These are phyloP conservation scores for Echeneis naucrates DNA, from an alignment of 2,797 vertebrate genomes.

Conservation along the genomic window DNA sequence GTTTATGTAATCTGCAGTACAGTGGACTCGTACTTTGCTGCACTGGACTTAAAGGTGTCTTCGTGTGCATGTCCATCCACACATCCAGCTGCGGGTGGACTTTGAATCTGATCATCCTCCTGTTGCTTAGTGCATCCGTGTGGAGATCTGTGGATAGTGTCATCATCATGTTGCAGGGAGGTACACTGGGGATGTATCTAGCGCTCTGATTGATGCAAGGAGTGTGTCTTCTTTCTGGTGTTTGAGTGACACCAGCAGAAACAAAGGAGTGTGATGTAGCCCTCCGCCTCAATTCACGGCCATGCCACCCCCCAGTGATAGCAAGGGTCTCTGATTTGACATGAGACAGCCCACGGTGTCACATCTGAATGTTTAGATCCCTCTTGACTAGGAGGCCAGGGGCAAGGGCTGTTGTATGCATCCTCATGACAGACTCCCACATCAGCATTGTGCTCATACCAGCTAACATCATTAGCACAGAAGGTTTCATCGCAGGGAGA, in stretches of 20 bases:
- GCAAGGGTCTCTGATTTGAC: slow-evolving; percentile 81
- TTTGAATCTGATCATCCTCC: slow-evolving; percentile 15
- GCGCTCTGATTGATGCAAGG: slow-evolving; percentile 79
- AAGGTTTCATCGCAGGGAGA: slow-evolving; percentile 80
- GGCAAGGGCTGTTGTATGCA: slow-evolving; percentile 81
- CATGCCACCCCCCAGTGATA: slow-evolving; percentile 73
- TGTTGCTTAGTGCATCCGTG: slow-evolving; percentile 36
- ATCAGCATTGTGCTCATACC: slow-evolving; percentile 83
- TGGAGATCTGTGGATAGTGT: slow-evolving; percentile 50
- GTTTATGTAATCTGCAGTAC: slow-evolving; percentile 57
- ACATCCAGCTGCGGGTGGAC: not conserved
- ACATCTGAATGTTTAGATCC: slow-evolving; percentile 83
- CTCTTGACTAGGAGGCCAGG: slow-evolving; percentile 85
- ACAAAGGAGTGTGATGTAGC: slow-evolving; percentile 78
- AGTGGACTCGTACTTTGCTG: slow-evolving; percentile 56
- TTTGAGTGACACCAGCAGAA: slow-evolving; percentile 80
- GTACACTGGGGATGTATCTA: slow-evolving; percentile 65
- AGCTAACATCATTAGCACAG: slow-evolving; percentile 84
- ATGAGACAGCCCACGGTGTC: slow-evolving; percentile 85
- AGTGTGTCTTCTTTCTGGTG: slow-evolving; percentile 77
- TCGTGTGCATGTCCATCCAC: not conserved
- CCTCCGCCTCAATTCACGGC: slow-evolving; percentile 74
- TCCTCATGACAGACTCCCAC: slow-evolving; percentile 83
- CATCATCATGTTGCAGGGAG: slow-evolving; percentile 51
- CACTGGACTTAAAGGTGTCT: slow-evolving; percentile 35